phyloP scores from a whole-genome alignment of 2,888 invertebrate species.

The Cosmia pyralina region DNA sequence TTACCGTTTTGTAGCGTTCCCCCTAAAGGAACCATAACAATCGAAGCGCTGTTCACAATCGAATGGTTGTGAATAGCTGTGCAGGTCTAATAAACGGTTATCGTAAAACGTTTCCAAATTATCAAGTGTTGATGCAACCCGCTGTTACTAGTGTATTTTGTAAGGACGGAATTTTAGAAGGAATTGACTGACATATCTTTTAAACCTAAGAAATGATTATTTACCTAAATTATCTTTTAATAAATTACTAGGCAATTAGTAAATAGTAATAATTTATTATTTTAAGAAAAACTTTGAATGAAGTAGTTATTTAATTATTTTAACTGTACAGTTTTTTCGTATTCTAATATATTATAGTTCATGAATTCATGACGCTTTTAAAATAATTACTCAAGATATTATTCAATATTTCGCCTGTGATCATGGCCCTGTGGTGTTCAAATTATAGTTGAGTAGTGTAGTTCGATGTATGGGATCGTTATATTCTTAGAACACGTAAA shows the following conservation, averaged over 20 bases:
- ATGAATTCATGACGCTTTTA: not conserved
- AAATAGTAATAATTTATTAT: not conserved
- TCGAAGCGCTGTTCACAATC: no score
- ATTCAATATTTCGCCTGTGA: not conserved
- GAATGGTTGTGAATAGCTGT: no score
- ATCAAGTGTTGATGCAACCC: slow-evolving; percentile 11
- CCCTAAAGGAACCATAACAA: no score
- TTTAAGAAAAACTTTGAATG: not conserved
- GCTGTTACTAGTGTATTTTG: slow-evolving; percentile 7
- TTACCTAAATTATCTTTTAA: slow-evolving; percentile 13
- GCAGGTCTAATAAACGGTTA: not conserved
- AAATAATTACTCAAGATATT: not conserved
- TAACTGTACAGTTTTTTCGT: not conserved
- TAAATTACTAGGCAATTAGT: not conserved
- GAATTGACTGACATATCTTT: slow-evolving; percentile 36
- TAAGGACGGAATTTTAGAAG: not conserved
- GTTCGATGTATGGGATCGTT: not conserved
- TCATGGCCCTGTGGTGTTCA: not conserved
- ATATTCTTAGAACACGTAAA: not conserved
- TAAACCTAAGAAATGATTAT: slow-evolving; percentile 19
- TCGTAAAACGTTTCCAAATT: not conserved
- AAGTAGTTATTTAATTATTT: slow-evolving; percentile 3
- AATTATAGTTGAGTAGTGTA: not conserved
- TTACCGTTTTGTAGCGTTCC: no score
- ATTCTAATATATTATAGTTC: not conserved